These are phyloP conservation scores for Coturnix japonica DNA, from an alignment of 2,113 vertebrate genomes.

Conservation along the genomic window DNA sequence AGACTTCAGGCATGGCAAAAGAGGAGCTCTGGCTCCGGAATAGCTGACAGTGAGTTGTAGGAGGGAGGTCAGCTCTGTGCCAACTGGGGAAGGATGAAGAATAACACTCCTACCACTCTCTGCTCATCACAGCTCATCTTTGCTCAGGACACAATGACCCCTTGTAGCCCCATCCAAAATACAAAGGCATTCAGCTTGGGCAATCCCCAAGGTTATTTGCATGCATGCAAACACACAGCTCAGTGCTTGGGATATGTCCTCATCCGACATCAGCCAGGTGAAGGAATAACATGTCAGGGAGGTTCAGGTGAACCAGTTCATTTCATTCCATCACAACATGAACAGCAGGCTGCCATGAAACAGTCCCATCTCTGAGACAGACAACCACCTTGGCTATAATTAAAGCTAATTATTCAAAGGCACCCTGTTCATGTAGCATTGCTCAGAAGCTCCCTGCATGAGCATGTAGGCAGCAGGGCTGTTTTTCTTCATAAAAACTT, in stretches of 20 bases:
- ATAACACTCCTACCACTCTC: not conserved
- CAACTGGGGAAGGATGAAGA: not conserved
- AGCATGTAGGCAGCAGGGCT: slow-evolving; percentile 78
- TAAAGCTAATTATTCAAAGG: slow-evolving; percentile 84
- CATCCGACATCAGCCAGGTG: not conserved
- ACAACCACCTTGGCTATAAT: slow-evolving; percentile 79
- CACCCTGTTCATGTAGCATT: slow-evolving; percentile 70
- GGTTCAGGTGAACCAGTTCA: not conserved
- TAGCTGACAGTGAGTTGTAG: not conserved
- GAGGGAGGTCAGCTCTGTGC: not conserved
- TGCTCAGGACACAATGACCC: not conserved
- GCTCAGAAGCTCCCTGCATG: slow-evolving; percentile 75
- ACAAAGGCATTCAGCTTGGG: not conserved
- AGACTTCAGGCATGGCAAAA: not conserved
- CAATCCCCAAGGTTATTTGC: not conserved
- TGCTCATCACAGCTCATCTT: not conserved
- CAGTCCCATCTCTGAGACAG: slow-evolving; percentile 62
- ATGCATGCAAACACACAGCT: not conserved
- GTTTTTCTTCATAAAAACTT: slow-evolving; percentile 89
- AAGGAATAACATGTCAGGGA: not conserved
- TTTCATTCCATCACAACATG: not conserved
- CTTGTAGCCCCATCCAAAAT: not conserved
- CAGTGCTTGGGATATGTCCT: not conserved
- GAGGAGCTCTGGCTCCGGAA: not conserved
- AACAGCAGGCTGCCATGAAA: slow-evolving; percentile 35